Evolutionary conservation across 1,140 invertebrate species (phyloP).

Genomic region (Dryas iulia): DNA sequence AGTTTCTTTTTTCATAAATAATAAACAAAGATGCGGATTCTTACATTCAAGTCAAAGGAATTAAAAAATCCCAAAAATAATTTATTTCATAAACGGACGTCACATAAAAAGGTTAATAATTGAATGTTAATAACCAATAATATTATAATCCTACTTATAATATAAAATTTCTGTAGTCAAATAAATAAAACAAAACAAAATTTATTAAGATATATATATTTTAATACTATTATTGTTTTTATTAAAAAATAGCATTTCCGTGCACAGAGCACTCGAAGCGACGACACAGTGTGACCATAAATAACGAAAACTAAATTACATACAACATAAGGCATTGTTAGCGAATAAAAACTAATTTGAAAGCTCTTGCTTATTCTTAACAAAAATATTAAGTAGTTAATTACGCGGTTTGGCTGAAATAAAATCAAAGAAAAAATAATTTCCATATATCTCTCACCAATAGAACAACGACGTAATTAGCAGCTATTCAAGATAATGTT

Average conservation of each 20-base stretch:
- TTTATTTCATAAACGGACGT: no score
- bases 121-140: no score
- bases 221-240: constrained; percentile 71
- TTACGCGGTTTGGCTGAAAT: constrained; percentile 1
- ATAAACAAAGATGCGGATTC: no score
- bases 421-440: no score
- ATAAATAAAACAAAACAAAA: constrained; percentile 8
- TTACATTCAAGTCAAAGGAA: no score
- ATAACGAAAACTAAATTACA: constrained; percentile 40
- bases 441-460: neutral
- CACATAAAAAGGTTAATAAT: no score
- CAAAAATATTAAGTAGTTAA: neutral
- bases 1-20: no score
- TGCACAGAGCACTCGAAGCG: constrained; percentile 52
- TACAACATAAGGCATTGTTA: constrained; percentile 18
- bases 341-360: constrained; percentile 16
- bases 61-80: no score
- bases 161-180: no score
- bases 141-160: no score
- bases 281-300: constrained; percentile 48
- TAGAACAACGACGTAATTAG: no score
- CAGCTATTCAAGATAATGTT: no score
- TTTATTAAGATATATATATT: constrained; percentile 29
- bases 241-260: constrained; percentile 47
- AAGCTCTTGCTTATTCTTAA: constrained; percentile 10